Evolutionary conservation across 2,113 vertebrate genomes (phyloP).

Genomic region (Edolisoma coerulescens): DNA sequence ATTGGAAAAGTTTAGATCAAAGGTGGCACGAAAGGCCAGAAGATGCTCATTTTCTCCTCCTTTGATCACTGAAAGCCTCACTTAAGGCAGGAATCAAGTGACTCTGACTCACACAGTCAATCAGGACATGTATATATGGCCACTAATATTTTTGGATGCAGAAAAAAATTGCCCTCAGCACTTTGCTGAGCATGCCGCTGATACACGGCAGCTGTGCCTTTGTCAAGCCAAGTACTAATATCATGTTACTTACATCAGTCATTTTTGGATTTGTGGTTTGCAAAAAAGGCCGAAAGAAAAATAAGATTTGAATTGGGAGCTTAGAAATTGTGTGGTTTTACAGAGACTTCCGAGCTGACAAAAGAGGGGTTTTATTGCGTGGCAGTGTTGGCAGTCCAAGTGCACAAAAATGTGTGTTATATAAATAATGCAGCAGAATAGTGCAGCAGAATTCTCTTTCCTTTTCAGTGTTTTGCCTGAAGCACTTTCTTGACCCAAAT

Average conservation of each 20-base stretch:
- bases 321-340: not conserved
- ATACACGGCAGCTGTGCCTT: conserved; percentile 41
- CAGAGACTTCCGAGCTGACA: not conserved
- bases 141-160: conserved; percentile 37
- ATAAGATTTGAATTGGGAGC: not conserved
- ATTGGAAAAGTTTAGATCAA: not conserved
- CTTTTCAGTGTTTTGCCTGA: conserved; percentile 39
- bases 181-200: not conserved
- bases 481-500: conserved; percentile 58
- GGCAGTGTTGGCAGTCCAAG: not conserved
- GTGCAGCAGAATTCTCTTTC: not conserved
- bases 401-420: conserved; percentile 8
- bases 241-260: not conserved
- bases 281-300: conserved; percentile 4
- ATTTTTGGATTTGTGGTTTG: not conserved
- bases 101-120: conserved; percentile 24
- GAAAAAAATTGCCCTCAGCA: conserved; percentile 5
- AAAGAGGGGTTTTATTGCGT: not conserved
- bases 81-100: not conserved
- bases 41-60: not conserved
- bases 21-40: not conserved
- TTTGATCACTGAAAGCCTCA: not conserved
- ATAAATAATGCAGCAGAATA: conserved; percentile 35
- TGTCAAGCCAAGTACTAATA: not conserved
- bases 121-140: not conserved